Percentiles rank a stretch among this genome's conserved stretches.
These are phyloP conservation scores for Amphipyra tragopoginis DNA, from an alignment of 2,888 invertebrate genomes.

Conservation along the genomic window DNA sequence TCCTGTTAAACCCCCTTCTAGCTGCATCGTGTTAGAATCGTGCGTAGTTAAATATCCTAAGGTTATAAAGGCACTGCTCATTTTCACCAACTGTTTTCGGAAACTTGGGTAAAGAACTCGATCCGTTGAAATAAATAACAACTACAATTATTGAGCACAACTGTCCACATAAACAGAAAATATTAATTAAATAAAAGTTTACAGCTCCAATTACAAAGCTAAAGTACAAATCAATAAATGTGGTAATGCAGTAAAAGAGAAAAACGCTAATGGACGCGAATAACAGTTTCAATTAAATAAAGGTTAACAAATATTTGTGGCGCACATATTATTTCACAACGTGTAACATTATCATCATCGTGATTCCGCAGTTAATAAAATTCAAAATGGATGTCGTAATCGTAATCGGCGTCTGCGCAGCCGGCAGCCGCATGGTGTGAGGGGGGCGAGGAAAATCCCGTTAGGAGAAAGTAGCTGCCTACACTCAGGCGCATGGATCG, in stretches of 20 bases:
- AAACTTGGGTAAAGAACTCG: conserved; percentile 9
- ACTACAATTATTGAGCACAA: too few species aligned
- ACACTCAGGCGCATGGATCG: conserved; percentile 79
- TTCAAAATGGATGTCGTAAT: conserved; percentile 83
- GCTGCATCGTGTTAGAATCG: conserved; percentile 13
- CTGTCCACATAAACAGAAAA: conserved; percentile 9
- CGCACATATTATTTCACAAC: conserved; percentile 72
- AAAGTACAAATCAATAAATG: conserved; percentile 24
- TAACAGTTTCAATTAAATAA: conserved; percentile 59
- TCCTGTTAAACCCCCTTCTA: conserved; percentile 45
- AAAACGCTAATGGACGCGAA: conserved; percentile 46
- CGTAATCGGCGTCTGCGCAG: conserved; percentile 72
- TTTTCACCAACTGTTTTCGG: conserved; percentile 12
- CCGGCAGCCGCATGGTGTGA: conserved; percentile 58
- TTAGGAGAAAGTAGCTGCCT: conserved; percentile 89
- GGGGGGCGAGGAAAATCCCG: conserved; percentile 78
- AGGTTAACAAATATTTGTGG: conserved; percentile 62
- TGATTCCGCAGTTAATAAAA: conserved; percentile 80
- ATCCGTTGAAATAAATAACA: not conserved
- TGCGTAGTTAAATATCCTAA: not conserved
- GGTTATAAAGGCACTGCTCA: not conserved
- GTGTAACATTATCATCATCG: conserved; percentile 71
- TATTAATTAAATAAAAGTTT: conserved; percentile 23
- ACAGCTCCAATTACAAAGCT: conserved; percentile 19
- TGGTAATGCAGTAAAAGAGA: conserved; percentile 45